Percentiles rank a stretch among this genome's conserved stretches.
These are phyloP conservation scores for Cottus gobio DNA, from an alignment of 2,113 vertebrate species.

Conservation along the genomic window DNA sequence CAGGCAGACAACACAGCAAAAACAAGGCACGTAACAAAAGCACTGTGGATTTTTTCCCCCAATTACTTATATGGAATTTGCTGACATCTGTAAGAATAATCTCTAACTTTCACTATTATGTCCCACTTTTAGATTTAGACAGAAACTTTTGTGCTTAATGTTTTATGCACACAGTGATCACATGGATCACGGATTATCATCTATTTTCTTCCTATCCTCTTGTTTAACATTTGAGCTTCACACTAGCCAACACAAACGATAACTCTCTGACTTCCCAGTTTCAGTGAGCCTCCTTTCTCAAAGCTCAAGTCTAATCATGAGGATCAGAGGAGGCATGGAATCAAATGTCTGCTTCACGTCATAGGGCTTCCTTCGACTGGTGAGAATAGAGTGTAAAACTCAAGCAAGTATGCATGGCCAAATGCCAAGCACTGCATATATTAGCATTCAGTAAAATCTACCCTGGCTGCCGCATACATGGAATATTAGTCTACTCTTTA, in stretches of 20 bases:
- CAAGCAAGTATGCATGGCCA: conserved; percentile 77
- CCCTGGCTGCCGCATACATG: conserved; percentile 73
- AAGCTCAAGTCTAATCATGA: conserved; percentile 2
- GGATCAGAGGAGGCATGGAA: conserved; percentile 11
- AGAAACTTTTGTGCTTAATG: not conserved
- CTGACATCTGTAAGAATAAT: not conserved
- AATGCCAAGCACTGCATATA: conserved; percentile 84
- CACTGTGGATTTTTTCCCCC: too few species aligned
- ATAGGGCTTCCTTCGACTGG: conserved; percentile 3
- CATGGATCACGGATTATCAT: not conserved
- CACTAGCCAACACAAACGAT: not conserved
- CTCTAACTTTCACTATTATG: not conserved
- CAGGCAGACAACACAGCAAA: too few species aligned
- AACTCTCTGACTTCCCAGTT: conserved; percentile 11
- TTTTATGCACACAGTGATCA: not conserved
- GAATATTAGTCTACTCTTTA: conserved; percentile 88
- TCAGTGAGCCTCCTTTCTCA: not conserved
- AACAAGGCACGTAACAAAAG: too few species aligned
- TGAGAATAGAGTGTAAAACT: conserved; percentile 35
- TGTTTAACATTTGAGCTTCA: not conserved
- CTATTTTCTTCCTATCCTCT: not conserved
- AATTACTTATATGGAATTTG: too few species aligned
- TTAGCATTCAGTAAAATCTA: conserved; percentile 84
- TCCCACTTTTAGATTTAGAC: not conserved
- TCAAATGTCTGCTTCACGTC: conserved; percentile 2